Evolutionary conservation across 64 coral and sea anemone genomes (phyloP), one percentile per base, ranked within the genome.

Genomic region (Pocillopora verrucosa): DNA sequence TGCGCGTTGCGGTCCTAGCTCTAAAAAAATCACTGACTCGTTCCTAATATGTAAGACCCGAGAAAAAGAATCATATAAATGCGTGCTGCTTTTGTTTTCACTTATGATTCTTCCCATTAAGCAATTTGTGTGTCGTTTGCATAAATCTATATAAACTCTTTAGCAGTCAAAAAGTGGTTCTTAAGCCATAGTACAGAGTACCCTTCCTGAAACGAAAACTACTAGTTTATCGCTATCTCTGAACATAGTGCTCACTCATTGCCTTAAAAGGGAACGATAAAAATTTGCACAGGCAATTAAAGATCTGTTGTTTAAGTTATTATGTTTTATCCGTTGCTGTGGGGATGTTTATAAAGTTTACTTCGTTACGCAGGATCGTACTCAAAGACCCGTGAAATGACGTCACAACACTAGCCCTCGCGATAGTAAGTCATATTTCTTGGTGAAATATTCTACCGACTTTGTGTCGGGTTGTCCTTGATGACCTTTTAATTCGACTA

Each of bases 311-410:
- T 58, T 20, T 58, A 59, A 58, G 76, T 60, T 81, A 81, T 81
- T 19, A 26, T 81, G 20, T 34, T 81, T 35, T 13, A 16, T 9
- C 11, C 62, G 59, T 81, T 81, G 79, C 79, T 26, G 60, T 63
- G 79, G 79, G 17, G 59, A 81, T 81, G 79, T 51, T 4, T 4
- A 51, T 3, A 51, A 51, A 51, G 41, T 81, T 59, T 81, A 81
- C 67, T 81, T 81, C 79, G 56, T 58, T 81, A 81, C 79, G 79
- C 79, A 81, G 79, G 79, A 81, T 62, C 59, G 13, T 51, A n/a
- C 77, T 70, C 77, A 60, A 13, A 13, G 51, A 20, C n/a, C 58
- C 59, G 60, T 62, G 58, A 63, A 61, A 35, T 81, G 79, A 81
- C 79, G 79, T 81, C 79, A 81, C 79, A 20, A 34, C 25, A 24